Evolutionary conservation across 1,140 invertebrate species (phyloP), one percentile per base, ranked within the genome.

Genomic region (Myzus persicae): DNA sequence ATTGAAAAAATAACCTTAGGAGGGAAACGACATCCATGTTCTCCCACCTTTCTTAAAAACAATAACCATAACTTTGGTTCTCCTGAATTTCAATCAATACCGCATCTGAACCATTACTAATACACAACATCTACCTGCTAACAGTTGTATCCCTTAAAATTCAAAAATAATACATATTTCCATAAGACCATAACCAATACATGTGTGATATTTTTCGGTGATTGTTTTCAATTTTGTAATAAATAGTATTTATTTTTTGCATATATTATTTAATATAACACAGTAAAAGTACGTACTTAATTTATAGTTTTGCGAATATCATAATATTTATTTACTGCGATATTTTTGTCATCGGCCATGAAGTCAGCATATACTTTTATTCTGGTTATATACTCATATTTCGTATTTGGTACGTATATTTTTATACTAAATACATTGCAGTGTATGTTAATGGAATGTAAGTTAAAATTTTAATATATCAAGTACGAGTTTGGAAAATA

Each of bases 331-430:
- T 67, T 67, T 67, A 4, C 59, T 31, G 59, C 26, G 11, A 67
- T 67, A 76, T n/a, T n/a, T 67, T 76, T 14, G 11, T 76, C 59
- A n/a, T n/a, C 59, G 24, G 59, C n/a, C 59, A 76, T 76, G 59
- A n/a, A 76, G 59, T 76, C 59, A 76, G 22, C 59, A 18, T 18
- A n/a, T n/a, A 76, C 59, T n/a, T 76, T 76, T 76, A 76, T n/a
- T n/a, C 59, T 76, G 59, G n/a, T n/a, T n/a, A 76, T 76, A 76
- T 76, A 76, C 14, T 76, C 59, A 76, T n/a, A n/a, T n/a, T 76
- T 76, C 59, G 2, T 76, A 76, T 76, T 76, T n/a, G 59, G 59
- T 76, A 76, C n/a, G 59, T 76, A 76, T 76, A n/a, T n/a, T 76
- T n/a, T n/a, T n/a, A 18, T n/a, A 76, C n/a, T n/a, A n/a, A 18